Evolutionary conservation across 2,113 vertebrate species (phyloP).

Genomic region (Pelvicachromis taeniatus): DNA sequence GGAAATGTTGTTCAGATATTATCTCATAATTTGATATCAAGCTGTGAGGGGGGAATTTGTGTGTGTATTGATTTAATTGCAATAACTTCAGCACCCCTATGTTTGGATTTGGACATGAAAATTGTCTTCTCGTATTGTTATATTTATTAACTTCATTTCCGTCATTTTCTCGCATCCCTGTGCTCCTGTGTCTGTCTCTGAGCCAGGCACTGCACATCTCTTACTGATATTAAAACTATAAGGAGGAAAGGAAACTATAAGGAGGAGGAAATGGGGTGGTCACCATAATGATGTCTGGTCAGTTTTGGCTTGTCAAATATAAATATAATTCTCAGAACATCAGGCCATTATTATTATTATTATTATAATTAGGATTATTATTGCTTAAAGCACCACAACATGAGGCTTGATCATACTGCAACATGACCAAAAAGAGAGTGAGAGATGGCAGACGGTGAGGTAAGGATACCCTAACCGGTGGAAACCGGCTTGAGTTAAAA

Average conservation of each 20-base stretch:
- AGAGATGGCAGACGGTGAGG: not conserved
- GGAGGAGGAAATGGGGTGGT: not conserved
- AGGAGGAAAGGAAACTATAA: no score
- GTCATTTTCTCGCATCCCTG: not conserved
- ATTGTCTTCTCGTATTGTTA: not conserved
- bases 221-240: not conserved
- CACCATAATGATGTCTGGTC: not conserved
- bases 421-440: not conserved
- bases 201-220: not conserved
- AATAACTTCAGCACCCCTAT: not conserved
- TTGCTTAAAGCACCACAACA: not conserved
- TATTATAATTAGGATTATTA: not conserved
- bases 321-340: not conserved
- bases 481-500: conserved; percentile 56
- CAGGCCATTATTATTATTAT: not conserved
- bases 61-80: not conserved
- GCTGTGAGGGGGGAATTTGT: not conserved
- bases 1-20: not conserved
- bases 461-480: conserved; percentile 51
- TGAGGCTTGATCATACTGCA: not conserved
- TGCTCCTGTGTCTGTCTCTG: not conserved
- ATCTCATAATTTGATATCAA: not conserved
- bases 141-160: not conserved
- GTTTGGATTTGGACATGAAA: not conserved
- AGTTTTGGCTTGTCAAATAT: not conserved